phyloP scores from a whole-genome alignment of 2,888 invertebrate species.

The Gastrophysa polygoni region DNA sequence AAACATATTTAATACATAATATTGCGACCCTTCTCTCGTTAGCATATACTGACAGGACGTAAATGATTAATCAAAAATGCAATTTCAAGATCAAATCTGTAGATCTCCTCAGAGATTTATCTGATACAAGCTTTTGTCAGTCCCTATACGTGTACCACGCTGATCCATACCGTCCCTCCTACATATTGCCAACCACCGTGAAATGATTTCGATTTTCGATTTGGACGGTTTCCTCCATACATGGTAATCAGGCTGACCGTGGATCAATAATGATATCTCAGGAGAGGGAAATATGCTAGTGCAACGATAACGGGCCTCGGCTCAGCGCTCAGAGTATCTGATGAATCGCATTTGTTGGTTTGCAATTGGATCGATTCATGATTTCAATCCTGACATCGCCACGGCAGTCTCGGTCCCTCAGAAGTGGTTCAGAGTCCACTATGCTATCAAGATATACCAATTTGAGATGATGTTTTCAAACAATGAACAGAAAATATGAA shows the following conservation, averaged over 20 bases:
- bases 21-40: not conserved
- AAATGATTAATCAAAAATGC: not conserved
- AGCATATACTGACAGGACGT: not conserved
- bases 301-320: too few species aligned
- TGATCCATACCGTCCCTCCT: constrained; percentile 12
- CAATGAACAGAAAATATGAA: too few species aligned
- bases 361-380: too few species aligned
- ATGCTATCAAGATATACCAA: too few species aligned
- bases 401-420: too few species aligned
- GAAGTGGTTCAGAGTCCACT: too few species aligned
- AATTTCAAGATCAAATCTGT: not conserved
- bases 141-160: not conserved
- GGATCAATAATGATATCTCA: constrained; percentile 41
- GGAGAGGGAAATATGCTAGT: not conserved
- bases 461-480: too few species aligned
- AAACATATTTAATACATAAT: not conserved
- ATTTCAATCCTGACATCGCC: too few species aligned
- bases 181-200: constrained; percentile 42
- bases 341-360: too few species aligned
- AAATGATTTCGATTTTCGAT: constrained; percentile 48
- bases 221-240: constrained; percentile 47
- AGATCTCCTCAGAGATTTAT: not conserved
- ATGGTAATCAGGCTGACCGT: constrained; percentile 39
- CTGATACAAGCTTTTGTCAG: not conserved
- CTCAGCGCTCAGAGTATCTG: too few species aligned